These are phyloP conservation scores for Thereva nobilitata DNA, from an alignment of 2,888 invertebrate species.

Conservation along the genomic window DNA sequence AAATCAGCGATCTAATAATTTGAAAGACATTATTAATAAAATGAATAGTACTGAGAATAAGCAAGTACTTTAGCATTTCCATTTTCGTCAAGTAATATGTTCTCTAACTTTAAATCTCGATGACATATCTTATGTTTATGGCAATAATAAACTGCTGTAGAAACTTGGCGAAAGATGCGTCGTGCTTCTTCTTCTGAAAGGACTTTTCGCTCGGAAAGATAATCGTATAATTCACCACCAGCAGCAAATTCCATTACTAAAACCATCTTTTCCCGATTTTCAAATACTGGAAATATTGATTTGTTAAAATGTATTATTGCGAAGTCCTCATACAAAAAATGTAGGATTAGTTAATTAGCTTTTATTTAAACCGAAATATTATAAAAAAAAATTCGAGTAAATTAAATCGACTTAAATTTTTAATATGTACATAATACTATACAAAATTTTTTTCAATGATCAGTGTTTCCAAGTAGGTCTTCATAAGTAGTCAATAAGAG, in stretches of 20 bases:
- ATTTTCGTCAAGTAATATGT: conserved; percentile 88
- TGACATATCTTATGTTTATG: conserved; percentile 98
- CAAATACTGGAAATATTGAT: conserved; percentile 82
- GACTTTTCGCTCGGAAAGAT: conserved; percentile 89
- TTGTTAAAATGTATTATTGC: neutral
- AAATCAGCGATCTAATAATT: conserved; percentile 91
- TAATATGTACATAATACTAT: too few species aligned
- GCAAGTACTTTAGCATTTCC: conserved; percentile 86
- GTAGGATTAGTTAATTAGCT: neutral
- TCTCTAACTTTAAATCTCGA: conserved; percentile 93
- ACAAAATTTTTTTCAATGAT: too few species aligned
- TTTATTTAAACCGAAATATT: too few species aligned
- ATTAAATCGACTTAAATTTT: too few species aligned
- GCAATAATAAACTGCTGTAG: conserved; percentile 96
- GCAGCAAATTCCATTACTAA: conserved; percentile 99
- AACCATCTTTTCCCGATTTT: conserved; percentile 99
- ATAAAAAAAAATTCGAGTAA: too few species aligned
- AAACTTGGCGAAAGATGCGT: conserved; percentile 93
- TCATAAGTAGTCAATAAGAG: too few species aligned
- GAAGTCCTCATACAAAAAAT: neutral
- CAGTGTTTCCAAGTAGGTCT: too few species aligned
- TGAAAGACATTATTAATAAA: neutral
- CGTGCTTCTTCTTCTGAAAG: conserved; percentile 90
- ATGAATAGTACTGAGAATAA: neutral
- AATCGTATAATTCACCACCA: conserved; percentile 97